Conservation (phyloP, 2,797 vertebrate genomes). For the Melanotaenia maccullochi region DNA sequence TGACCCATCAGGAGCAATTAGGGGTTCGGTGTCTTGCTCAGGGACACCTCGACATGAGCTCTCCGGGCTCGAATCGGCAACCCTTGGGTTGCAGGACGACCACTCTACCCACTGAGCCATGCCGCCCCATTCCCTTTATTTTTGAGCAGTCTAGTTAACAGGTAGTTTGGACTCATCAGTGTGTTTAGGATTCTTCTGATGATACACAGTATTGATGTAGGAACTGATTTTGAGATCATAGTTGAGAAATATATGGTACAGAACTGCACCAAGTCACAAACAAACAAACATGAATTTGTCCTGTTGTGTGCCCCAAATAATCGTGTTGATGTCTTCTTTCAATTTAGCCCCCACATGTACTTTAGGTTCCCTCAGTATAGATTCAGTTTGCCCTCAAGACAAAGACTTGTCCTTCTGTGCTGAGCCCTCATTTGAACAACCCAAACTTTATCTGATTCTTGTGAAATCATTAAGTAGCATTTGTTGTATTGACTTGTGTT, state of each 20-base stretch:
- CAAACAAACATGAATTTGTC: constrained; percentile 20
- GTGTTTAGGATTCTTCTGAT: constrained; percentile 20
- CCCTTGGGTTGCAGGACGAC: no score
- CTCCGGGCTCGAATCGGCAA: no score
- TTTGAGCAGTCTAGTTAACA: no score
- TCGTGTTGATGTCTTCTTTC: constrained; percentile 31
- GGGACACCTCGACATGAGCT: no score
- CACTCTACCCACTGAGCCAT: no score
- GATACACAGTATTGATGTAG: no score
- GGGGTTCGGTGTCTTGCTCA: no score
- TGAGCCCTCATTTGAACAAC: constrained; percentile 28
- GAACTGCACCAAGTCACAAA: constrained; percentile 14
- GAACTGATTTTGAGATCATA: no score
- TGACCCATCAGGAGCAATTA: no score
- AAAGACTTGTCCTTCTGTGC: constrained; percentile 28
- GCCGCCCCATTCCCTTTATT: no score
- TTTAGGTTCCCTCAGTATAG: constrained; percentile 22
- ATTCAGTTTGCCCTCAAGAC: constrained; percentile 36
- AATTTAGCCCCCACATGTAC: constrained; percentile 3
- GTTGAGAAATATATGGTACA: constrained; percentile 10
- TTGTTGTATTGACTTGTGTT: no score
- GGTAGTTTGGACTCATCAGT: not conserved
- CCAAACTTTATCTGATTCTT: constrained; percentile 13
- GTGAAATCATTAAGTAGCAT: no score
- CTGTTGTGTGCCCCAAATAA: constrained; percentile 23